Evolutionary conservation across 2,113 vertebrate genomes (phyloP).

Genomic region (Bos javanicus): DNA sequence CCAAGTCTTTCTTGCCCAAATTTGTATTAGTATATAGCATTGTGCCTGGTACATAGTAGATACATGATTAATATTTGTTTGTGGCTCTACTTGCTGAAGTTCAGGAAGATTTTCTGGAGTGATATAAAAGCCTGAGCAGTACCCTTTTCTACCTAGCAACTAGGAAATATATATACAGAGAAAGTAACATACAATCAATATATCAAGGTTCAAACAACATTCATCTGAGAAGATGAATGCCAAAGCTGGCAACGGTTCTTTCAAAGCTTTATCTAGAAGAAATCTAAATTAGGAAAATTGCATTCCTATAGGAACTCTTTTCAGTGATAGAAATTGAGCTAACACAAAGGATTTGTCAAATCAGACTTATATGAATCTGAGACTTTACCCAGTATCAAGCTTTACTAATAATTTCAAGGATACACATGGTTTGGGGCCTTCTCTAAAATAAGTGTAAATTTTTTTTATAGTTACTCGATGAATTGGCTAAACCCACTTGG

Average conservation of each 20-base stretch:
- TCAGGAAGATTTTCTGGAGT: background rate
- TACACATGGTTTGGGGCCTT: background rate
- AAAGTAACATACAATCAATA: background rate
- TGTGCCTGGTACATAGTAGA: background rate
- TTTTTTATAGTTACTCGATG: background rate
- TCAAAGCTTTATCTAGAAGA: slow-evolving; percentile 14
- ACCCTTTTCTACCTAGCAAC: background rate
- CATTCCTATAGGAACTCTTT: background rate
- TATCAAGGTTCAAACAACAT: background rate
- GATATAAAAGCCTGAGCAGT: background rate
- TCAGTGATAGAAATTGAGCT: background rate
- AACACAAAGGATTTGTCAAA: background rate
- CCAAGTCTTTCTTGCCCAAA: background rate
- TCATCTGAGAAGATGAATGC: background rate
- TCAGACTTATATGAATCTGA: background rate
- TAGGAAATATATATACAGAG: background rate
- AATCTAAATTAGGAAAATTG: slow-evolving; percentile 17
- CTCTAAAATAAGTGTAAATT: background rate
- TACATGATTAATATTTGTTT: background rate
- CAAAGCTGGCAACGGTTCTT: background rate
- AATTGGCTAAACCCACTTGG: background rate
- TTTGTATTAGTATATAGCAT: background rate
- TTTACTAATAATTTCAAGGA: slow-evolving; percentile 12
- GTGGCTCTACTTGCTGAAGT: background rate
- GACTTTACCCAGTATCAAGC: background rate